Evolutionary conservation across 2,113 vertebrate genomes (phyloP), one percentile per base, ranked within the genome.

Genomic region (Mesitornis unicolor): DNA sequence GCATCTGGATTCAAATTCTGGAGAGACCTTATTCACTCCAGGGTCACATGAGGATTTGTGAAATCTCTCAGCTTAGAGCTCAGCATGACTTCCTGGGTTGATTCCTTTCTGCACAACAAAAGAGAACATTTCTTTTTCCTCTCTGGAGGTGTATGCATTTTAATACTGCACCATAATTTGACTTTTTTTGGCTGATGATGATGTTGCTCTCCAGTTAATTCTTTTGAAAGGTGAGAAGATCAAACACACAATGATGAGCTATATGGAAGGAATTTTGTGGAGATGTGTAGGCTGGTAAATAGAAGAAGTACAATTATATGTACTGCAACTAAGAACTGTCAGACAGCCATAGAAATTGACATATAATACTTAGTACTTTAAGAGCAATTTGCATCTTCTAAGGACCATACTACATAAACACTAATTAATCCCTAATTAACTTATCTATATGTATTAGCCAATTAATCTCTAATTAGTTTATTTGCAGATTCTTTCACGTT

Each of bases 391-490:
- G 51, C 47, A 78, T 95, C 83, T 96, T 96, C 85, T 81, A 90
- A 95, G 83, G 76, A 94, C 73, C 65, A 64, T 70, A 15, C 85
- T 92, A 68, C 89, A 90, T 90, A 93, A 96, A 95, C 85, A 93
- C 71, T 90, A 95, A 95, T 95, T 96, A 96, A 94, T 94, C 51
- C 74, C 71, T 96, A 85, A 96, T 86, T 95, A 94, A 94, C 89
- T 95, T 95, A 95, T 95, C 86, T 94, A 94, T 93, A 93, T 95
- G 95, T 96, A 96, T 95, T 96, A 94, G 85, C 51, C 90, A 95
- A 87, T 93, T 96, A 94, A 92, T 96, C 88, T 80, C 95, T 89
- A 93, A 96, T 95, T 95, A 94, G 92, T 96, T 96, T 95, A 74
- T 95, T 96, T 97, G 90, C 87, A 93, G 89, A 91, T 96, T 91